phyloP scores from a whole-genome alignment of 2,113 vertebrate genomes.

The Salminus brasiliensis region DNA sequence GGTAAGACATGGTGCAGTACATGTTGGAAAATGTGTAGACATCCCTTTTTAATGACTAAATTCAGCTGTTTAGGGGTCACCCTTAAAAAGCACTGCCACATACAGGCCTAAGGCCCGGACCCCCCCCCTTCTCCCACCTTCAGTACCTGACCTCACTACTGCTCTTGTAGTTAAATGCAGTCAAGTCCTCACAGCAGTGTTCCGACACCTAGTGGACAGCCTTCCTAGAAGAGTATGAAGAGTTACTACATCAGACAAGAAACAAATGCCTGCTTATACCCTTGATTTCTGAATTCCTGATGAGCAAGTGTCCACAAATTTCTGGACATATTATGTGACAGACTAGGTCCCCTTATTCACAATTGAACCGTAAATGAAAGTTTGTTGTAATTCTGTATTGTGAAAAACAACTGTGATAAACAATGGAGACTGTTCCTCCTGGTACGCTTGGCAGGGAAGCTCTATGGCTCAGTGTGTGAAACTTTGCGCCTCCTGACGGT shows the following conservation, averaged over 20 bases:
- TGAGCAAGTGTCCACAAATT: not conserved
- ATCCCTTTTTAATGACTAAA: no score
- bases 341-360: not conserved
- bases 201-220: no score
- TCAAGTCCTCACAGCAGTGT: no score
- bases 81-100: no score
- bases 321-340: not conserved
- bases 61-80: no score
- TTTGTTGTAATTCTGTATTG: not conserved
- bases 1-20: no score
- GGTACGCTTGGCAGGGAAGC: not conserved
- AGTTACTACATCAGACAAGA: not conserved
- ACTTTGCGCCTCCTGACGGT: not conserved
- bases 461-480: not conserved
- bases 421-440: not conserved
- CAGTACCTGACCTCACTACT: no score
- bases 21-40: no score
- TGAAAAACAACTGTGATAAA: no score
- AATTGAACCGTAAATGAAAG: not conserved
- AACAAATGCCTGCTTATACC: not conserved
- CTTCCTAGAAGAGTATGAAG: not conserved
- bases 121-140: no score
- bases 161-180: no score
- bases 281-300: not conserved
- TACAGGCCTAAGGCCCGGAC: no score